Evolutionary conservation across 2,888 invertebrate species (phyloP).

Genomic region (Cheiracanthium punctorium): DNA sequence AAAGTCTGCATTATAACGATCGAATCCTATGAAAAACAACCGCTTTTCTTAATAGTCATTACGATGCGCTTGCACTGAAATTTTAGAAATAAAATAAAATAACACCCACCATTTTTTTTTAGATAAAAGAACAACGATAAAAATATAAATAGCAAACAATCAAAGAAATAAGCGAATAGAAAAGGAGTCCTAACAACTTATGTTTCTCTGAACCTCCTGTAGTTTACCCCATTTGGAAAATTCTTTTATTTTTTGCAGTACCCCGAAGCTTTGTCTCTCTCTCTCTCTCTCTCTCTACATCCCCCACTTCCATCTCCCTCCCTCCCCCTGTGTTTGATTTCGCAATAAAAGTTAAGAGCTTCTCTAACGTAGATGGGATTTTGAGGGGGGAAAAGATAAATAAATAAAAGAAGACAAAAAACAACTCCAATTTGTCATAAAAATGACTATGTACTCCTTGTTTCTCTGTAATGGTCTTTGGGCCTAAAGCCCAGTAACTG

Average conservation of each 20-base stretch:
- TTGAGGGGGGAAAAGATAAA: too few species aligned
- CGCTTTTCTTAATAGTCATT: slow-evolving; percentile 39
- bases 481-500: slow-evolving; percentile 28
- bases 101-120: background rate
- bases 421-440: slow-evolving; percentile 66
- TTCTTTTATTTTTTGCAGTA: background rate
- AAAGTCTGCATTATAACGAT: background rate
- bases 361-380: slow-evolving; percentile 28
- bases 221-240: background rate
- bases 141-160: slow-evolving; percentile 30
- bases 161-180: slow-evolving; percentile 26
- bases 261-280: background rate
- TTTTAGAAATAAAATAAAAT: background rate
- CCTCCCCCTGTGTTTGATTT: slow-evolving; percentile 41
- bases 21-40: background rate
- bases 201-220: slow-evolving; percentile 10
- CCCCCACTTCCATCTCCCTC: background rate
- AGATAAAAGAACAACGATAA: slow-evolving; percentile 1
- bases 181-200: background rate
- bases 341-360: slow-evolving; percentile 59
- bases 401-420: slow-evolving; percentile 24
- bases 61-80: slow-evolving; percentile 18
- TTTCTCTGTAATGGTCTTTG: slow-evolving; percentile 41
- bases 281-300: too few species aligned
- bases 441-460: slow-evolving; percentile 42